A percentile compares a stretch with the other conserved stretches of the same genome.
phyloP scores from a whole-genome alignment of 2,888 invertebrate species.

The Eucera pruinosa region DNA sequence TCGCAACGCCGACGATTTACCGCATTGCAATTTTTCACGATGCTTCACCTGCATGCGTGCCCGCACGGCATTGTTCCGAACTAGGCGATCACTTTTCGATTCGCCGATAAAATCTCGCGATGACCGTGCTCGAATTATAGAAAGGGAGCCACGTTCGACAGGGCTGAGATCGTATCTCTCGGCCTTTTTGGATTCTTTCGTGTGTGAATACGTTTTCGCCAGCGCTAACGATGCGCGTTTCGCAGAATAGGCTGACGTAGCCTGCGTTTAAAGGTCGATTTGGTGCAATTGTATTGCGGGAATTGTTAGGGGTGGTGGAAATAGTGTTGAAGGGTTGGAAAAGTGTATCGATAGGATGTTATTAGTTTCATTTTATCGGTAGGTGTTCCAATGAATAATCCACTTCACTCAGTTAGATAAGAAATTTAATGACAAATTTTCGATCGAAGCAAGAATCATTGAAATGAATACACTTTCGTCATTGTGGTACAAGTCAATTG shows the following conservation, averaged over 20 bases:
- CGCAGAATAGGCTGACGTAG: neutral
- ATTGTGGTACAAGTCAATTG: too few relatives aligned
- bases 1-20: constrained; percentile 16
- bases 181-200: neutral
- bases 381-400: too few relatives aligned
- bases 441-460: too few relatives aligned
- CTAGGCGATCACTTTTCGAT: constrained; percentile 10
- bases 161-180: neutral
- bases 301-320: too few relatives aligned
- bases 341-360: too few relatives aligned
- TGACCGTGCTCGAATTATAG: neutral
- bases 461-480: too few relatives aligned
- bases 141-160: neutral
- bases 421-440: too few relatives aligned
- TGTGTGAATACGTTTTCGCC: too few relatives aligned
- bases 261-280: neutral
- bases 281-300: neutral
- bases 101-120: constrained; percentile 15
- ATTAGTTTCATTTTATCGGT: too few relatives aligned
- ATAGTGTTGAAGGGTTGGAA: too few relatives aligned
- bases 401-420: too few relatives aligned
- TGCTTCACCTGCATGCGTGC: constrained; percentile 33
- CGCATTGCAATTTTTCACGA: constrained; percentile 44
- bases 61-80: constrained; percentile 12
- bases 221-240: neutral